Evolutionary conservation across 2,888 invertebrate genomes (phyloP), one percentile per base, ranked within the genome.

Genomic region (Unio pictorum): DNA sequence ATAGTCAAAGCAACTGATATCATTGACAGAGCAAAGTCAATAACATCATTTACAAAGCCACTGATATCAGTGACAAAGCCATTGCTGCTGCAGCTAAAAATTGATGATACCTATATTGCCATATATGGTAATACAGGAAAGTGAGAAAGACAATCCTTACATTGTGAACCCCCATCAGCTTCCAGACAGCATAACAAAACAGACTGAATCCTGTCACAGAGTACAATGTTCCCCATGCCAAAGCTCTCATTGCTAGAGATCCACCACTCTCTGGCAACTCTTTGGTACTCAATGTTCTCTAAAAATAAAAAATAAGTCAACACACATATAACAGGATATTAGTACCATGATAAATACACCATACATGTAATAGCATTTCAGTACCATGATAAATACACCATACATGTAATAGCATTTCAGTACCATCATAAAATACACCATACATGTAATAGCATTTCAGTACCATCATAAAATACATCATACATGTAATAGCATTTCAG

Each of bases 161-260:
- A 92, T 94, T 93, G 84, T 93, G 93, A 34, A 96, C 96, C 68
- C 96, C 97, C 59, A 96, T 94, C 20, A 96, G 86, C 90, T 96
- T 97, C 95, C 96, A 97, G 72, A 96, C 92, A 18, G 94, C 93
- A 90, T 94, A 96, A 87, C 94, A 95, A 67, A 97, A 89, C 65
- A 94, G 89, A 15, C 95, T 93, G 68, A 96, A 95, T 0, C 97
- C 97, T 56, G 94, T 91, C n/a, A 96, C 91, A 0, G 97, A 96
- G 90, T 95, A 96, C 0, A 96, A 78, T 0, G 95, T 94, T 4
- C 96, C 97, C 94, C 95, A 95, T 11, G 94, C 95, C 0, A 98
- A 91, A 0, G 98, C 98, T 87, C 95, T 92, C 67, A 95, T 78
- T 0, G 97, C 97, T 91, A 88, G 30, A 45, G 54, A 26, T 7